Conservation (phyloP, 2,797 vertebrate genomes). For the Hapalemur alaotrensis region DNA sequence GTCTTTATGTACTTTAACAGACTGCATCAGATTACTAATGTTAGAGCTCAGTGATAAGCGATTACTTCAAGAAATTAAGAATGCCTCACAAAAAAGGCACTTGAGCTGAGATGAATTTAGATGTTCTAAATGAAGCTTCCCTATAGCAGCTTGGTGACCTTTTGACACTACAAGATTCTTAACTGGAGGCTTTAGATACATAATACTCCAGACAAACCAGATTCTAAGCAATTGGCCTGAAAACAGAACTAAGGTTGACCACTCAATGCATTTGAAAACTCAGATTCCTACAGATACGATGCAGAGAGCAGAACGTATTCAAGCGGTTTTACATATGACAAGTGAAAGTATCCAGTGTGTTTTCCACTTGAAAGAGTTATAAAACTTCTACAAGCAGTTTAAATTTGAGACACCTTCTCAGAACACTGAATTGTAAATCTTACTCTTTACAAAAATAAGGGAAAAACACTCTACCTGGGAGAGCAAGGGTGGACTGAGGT, state of each 20-base stretch:
- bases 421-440: neutral
- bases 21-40: constrained; percentile 56
- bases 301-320: constrained; percentile 43
- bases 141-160: neutral
- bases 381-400: constrained; percentile 10
- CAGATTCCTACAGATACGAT: constrained; percentile 54
- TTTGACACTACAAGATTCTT: constrained; percentile 55
- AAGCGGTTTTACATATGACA: constrained; percentile 33
- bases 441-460: constrained; percentile 36
- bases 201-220: constrained; percentile 70
- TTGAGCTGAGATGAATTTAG: constrained; percentile 22
- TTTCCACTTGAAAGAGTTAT: neutral
- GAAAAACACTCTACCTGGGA: neutral
- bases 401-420: constrained; percentile 66
- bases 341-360: constrained; percentile 41
- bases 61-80: constrained; percentile 53
- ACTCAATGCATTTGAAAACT: constrained; percentile 65
- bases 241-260: constrained; percentile 55
- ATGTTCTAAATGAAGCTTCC: constrained; percentile 51
- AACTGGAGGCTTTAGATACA: constrained; percentile 63
- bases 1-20: constrained; percentile 37
- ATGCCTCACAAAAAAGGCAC: constrained; percentile 36
- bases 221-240: constrained; percentile 48
- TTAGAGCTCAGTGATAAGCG: neutral
- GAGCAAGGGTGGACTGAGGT: constrained; percentile 53